Evolutionary conservation across 2,888 invertebrate species (phyloP), one percentile per base, ranked within the genome.

Genomic region (Pteria penguin): DNA sequence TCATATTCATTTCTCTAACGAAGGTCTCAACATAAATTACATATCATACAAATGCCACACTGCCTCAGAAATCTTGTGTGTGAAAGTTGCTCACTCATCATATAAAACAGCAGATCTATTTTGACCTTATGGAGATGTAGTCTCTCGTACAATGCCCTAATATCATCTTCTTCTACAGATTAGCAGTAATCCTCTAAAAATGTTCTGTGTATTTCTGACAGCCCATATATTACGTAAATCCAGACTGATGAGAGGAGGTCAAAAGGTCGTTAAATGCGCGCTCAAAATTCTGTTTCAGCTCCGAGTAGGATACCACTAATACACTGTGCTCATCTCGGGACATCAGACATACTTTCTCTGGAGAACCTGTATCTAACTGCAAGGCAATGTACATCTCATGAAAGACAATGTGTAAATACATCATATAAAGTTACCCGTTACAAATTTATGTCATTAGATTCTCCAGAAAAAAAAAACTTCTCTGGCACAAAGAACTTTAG

Each of bases 311-410:
- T 80, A 98, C 98, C 80, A 99, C 97, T 86, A 99, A 94, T 79
- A 99, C 95, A 92, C 97, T 98, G 92, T 98, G 97, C 92, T 97
- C 98, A 93, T 99, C 98, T 80, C 98, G 95, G 1, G 98, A 98
- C 95, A 97, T 97, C 87, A 99, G 93, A 93, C 97, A 97, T 87
- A 99, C 96, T 96, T 92, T 93, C 81, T 93, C 93, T 1, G 89
- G 88, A 1, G 91, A 90, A 8, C 93, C 94, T 31, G 92, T 91
- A 86, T 94, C 93, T 82, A 94, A 84, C 93, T 93, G 84, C 26
- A 87, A 87, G 60, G 60, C 24, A 60, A 78, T 67, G 18, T 4
- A n/a, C n/a, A n/a, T n/a, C n/a, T n/a, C n/a, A n/a, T n/a, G n/a
- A n/a, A n/a, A n/a, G n/a, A n/a, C n/a, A n/a, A n/a, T n/a, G n/a